Evolutionary conservation across 1,140 invertebrate genomes (phyloP), one percentile per base, ranked within the genome.

Genomic region (Phenacoccus solenopsis): DNA sequence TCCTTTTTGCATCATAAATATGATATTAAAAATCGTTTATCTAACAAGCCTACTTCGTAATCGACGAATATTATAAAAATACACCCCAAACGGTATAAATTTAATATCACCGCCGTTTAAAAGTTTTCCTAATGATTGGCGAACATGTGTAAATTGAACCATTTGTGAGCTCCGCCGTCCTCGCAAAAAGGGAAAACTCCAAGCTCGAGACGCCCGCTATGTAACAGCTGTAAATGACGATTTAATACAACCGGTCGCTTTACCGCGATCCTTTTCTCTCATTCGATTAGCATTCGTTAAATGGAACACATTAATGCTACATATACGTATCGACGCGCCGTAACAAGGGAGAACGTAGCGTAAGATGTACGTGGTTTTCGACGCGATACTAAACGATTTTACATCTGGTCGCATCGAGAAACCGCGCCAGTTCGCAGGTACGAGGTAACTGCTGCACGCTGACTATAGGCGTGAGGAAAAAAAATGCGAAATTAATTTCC

Each of bases 151-250:
- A 49, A 49, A 49, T 49, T 49, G 38, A 49, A 49, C 12, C 38
- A 49, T 49, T 49, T 49, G 38, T n/a, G 38, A n/a, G 5, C 38
- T 10, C n/a, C n/a, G n/a, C n/a, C 38, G 38, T 49, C 20, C 20
- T 49, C 20, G 38, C n/a, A n/a, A 49, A 49, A 49, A 49, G 38
- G 38, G 38, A 49, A 49, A 49, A 49, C 38, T 16, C 16, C 13
- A 49, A 10, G 38, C 3, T 16, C 38, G 38, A 32, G 30, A 49
- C 16, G 38, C 38, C 38, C n/a, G n/a, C n/a, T n/a, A n/a, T 49
- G 38, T 49, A 49, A 49, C 38, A 49, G 38, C 38, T 49, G 38
- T 49, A 49, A 49, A 49, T 49, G 38, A 49, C 38, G 38, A 49
- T 49, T 49, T 49, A 49, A 49, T 49, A 49, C 20, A 49, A 49